Evolutionary conservation across 64 coral and sea anemone species (phyloP).

Genomic region (Stichodactyla mertensii): DNA sequence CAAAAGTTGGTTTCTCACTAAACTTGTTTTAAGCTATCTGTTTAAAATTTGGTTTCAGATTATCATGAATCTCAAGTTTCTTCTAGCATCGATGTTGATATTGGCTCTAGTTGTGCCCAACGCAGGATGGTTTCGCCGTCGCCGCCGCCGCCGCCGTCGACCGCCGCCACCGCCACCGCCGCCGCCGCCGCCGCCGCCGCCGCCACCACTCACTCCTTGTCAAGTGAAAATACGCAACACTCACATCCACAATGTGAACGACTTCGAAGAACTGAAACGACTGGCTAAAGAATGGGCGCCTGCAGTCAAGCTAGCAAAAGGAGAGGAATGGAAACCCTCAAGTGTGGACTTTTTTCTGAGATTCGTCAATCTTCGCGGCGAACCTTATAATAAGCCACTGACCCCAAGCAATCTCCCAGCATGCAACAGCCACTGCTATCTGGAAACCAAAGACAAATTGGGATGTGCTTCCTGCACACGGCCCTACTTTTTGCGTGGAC

Average conservation of each 20-base stretch:
- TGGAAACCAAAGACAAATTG: neutral
- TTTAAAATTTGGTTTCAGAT: neutral
- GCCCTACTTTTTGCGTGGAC: neutral
- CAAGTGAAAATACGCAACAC: too few species aligned
- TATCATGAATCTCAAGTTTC: neutral
- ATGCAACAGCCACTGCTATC: constrained; percentile 9
- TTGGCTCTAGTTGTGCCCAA: neutral
- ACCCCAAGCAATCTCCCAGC: neutral
- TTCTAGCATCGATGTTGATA: neutral
- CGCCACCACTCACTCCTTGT: too few species aligned
- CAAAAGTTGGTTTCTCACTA: too few species aligned
- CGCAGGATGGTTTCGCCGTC: neutral
- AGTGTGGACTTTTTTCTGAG: constrained; percentile 25
- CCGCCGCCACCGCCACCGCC: too few species aligned
- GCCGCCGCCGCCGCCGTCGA: neutral
- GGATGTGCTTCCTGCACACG: constrained; percentile 4
- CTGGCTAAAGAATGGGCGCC: constrained; percentile 19
- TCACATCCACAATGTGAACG: neutral
- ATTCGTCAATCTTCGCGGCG: neutral
- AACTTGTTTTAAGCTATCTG: too few species aligned
- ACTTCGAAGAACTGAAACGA: neutral
- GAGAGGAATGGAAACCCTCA: constrained; percentile 26
- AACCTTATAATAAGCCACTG: neutral
- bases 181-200: too few species aligned
- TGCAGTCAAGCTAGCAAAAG: constrained; percentile 3